Percentiles rank a stretch among this genome's conserved stretches.
Evolutionary conservation across 2,113 vertebrate genomes (phyloP).

Genomic region (Sinocyclocheilus grahami): DNA sequence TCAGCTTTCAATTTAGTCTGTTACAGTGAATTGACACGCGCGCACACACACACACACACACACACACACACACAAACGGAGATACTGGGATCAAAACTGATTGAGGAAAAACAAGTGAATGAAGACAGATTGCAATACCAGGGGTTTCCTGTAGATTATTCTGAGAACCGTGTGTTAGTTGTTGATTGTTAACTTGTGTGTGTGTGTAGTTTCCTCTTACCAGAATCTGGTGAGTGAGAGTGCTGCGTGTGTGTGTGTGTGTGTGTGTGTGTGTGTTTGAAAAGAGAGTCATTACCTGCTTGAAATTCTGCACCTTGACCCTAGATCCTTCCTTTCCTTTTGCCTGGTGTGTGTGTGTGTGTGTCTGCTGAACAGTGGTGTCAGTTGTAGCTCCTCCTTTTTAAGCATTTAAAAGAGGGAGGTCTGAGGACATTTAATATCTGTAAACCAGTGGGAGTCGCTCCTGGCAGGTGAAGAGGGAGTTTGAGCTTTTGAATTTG

Average conservation of each 20-base stretch:
- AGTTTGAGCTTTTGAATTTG: background rate
- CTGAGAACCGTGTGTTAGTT: conserved; percentile 14
- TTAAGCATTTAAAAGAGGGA: conserved; percentile 22
- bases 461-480: background rate
- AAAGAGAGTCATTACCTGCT: conserved; percentile 51
- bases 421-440: conserved; percentile 6
- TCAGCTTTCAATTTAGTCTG: background rate
- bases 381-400: conserved; percentile 44
- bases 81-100: background rate
- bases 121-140: background rate
- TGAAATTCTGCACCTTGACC: conserved; percentile 52
- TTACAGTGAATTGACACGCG: background rate
- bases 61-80: background rate
- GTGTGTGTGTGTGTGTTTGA: conserved; percentile 32
- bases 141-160: background rate
- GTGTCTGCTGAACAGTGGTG: conserved; percentile 18
- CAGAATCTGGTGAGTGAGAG: conserved; percentile 22
- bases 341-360: conserved; percentile 19
- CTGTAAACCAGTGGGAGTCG: background rate
- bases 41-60: no score
- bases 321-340: conserved; percentile 28
- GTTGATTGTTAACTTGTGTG: conserved; percentile 22
- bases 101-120: conserved; percentile 15
- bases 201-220: conserved; percentile 33
- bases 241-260: background rate